These are phyloP conservation scores for Ceratina japonica DNA, from an alignment of 1,140 invertebrate species.

Conservation along the genomic window DNA sequence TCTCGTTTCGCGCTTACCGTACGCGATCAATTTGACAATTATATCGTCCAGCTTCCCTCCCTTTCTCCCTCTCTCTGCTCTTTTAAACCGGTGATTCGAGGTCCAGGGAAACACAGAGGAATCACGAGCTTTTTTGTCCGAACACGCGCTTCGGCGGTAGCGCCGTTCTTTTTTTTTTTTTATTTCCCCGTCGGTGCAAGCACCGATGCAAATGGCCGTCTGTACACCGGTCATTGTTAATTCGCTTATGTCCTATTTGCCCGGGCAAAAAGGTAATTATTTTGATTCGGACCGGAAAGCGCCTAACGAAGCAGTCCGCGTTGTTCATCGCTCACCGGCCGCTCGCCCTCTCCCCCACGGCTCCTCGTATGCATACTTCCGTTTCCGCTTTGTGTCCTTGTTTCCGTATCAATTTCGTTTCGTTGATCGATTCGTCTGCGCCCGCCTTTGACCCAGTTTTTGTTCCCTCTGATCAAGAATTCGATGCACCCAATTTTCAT, in stretches of 20 bases:
- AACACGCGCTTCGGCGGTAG: slow-evolving; percentile 1
- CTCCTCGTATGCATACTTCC: slow-evolving; percentile 19
- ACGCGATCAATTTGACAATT: slow-evolving; percentile 33
- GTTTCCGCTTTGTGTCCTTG: slow-evolving; percentile 14
- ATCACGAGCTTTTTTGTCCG: slow-evolving; percentile 24
- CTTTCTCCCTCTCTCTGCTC: not conserved
- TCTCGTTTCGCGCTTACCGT: slow-evolving; percentile 6
- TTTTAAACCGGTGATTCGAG: not conserved
- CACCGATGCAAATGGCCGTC: slow-evolving; percentile 44
- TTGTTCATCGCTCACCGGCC: not conserved
- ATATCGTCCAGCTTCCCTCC: slow-evolving; percentile 1
- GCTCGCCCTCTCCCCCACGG: not conserved
- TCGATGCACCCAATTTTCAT: no score
- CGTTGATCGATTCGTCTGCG: not conserved
- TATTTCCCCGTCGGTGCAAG: not conserved
- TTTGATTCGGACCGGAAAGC: slow-evolving; percentile 61
- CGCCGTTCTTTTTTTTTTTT: slow-evolving; percentile 9
- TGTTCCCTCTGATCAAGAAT: no score
- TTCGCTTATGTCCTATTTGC: slow-evolving; percentile 55
- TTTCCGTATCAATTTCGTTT: slow-evolving; percentile 15
- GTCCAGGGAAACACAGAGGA: not conserved
- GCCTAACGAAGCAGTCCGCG: slow-evolving; percentile 61
- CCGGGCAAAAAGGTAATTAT: slow-evolving; percentile 62
- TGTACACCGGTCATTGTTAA: slow-evolving; percentile 42
- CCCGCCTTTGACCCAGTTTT: not conserved